A percentile compares a stretch with the other conserved stretches of the same genome.
Conservation (phyloP, 2,888 invertebrate genomes). For the Metallyticus violacea region DNA sequence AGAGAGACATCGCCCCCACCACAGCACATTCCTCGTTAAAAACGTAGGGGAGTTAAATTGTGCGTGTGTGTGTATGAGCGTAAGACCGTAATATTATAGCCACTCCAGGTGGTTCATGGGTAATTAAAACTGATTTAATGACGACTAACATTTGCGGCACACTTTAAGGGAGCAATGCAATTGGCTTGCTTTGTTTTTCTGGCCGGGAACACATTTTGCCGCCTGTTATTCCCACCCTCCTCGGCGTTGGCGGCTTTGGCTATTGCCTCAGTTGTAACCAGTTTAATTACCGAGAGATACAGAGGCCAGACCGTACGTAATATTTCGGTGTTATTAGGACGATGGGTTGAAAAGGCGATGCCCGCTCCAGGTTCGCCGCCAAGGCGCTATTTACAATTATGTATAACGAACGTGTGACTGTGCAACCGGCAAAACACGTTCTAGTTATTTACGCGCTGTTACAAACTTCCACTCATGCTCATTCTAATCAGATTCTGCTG, state of each 20-base stretch:
- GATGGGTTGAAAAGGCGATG: not conserved
- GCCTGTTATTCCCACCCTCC: no score
- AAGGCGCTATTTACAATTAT: not conserved
- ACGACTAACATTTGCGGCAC: not conserved
- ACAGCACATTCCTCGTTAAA: no score
- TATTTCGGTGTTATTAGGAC: no score
- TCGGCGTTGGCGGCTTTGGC: no score
- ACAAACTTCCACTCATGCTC: no score
- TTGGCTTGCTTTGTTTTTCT: not conserved
- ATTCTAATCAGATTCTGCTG: no score
- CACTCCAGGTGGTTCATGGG: not conserved
- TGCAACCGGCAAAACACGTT: not conserved
- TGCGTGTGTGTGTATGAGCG: no score
- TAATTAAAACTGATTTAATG: slow-evolving; percentile 5
- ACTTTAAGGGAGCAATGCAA: not conserved
- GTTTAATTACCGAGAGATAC: not conserved
- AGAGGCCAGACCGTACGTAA: no score
- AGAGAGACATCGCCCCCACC: no score
- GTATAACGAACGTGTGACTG: not conserved
- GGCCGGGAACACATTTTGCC: no score
- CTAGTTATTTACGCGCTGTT: not conserved
- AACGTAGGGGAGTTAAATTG: no score
- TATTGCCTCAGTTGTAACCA: not conserved
- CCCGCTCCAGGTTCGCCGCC: no score
- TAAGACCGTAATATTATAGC: not conserved